Conservation (phyloP, 2,888 invertebrate genomes). For the Vannuccia rotundouncinata region DNA sequence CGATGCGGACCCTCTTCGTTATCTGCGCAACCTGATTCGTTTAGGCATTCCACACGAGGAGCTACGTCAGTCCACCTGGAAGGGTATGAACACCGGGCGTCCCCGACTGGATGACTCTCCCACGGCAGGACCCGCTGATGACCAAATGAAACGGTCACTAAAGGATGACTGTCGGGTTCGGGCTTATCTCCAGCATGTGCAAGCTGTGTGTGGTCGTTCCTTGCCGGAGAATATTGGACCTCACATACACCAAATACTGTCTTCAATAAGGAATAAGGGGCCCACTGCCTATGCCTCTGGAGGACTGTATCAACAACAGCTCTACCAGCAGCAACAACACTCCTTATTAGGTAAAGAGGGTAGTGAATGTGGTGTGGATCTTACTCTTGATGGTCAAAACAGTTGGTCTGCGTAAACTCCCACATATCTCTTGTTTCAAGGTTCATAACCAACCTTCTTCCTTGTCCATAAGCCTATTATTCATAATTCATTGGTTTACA, state of each 20-base stretch:
- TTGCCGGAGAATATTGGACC: constrained; percentile 34
- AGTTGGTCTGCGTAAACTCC: background rate
- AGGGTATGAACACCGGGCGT: constrained; percentile 34
- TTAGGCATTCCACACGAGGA: constrained; percentile 32
- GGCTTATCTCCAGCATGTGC: constrained; percentile 25
- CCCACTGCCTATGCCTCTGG: too few relatives aligned
- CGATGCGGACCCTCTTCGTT: constrained; percentile 28
- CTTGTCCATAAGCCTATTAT: too few relatives aligned
- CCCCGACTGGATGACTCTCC: constrained; percentile 7
- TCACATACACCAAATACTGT: constrained; percentile 25
- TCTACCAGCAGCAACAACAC: background rate
- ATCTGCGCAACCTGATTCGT: constrained; percentile 31
- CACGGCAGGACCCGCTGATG: background rate
- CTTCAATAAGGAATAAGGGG: constrained; percentile 9
- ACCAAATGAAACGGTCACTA: constrained; percentile 28
- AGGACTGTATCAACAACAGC: too few relatives aligned
- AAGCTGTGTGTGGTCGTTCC: constrained; percentile 18
- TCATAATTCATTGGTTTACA: too few relatives aligned
- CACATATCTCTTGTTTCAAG: too few relatives aligned
- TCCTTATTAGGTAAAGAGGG: background rate
- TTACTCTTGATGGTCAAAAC: background rate
- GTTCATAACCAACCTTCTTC: too few relatives aligned
- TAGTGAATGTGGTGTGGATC: background rate
- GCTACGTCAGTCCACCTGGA: constrained; percentile 32
- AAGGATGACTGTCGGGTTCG: constrained; percentile 8